These are phyloP conservation scores for Bruchidius siliquastri DNA, from an alignment of 2,888 invertebrate species.

Conservation along the genomic window DNA sequence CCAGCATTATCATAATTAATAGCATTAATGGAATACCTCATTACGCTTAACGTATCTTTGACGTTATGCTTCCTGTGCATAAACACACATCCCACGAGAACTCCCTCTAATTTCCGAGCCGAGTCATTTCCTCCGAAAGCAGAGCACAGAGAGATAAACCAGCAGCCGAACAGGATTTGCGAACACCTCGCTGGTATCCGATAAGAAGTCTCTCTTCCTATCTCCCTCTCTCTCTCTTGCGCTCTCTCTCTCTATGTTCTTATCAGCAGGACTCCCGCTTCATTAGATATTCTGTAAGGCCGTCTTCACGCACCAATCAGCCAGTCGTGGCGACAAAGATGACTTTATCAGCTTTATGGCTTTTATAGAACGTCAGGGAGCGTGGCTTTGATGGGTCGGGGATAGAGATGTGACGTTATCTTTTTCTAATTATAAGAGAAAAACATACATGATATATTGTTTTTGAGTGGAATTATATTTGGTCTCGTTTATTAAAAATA, in stretches of 20 bases:
- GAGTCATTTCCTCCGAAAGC: neutral
- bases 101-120: neutral
- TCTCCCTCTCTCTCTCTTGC: neutral
- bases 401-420: neutral
- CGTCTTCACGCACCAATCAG: neutral
- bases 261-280: neutral
- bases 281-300: neutral
- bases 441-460: too few species aligned
- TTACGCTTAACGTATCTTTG: neutral
- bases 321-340: neutral
- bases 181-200: neutral
- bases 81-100: neutral
- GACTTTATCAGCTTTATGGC: neutral
- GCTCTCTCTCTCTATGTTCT: neutral
- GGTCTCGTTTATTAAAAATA: too few species aligned
- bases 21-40: neutral
- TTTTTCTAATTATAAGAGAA: neutral
- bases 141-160: neutral
- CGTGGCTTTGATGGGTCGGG: neutral
- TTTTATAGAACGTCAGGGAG: neutral
- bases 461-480: too few species aligned
- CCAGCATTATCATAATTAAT: neutral
- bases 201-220: neutral
- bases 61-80: neutral
- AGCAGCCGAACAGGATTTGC: neutral